Base-by-base conservation (phyloP, 2,888 invertebrate species). In the Platycheirus rosarum region DNA sequence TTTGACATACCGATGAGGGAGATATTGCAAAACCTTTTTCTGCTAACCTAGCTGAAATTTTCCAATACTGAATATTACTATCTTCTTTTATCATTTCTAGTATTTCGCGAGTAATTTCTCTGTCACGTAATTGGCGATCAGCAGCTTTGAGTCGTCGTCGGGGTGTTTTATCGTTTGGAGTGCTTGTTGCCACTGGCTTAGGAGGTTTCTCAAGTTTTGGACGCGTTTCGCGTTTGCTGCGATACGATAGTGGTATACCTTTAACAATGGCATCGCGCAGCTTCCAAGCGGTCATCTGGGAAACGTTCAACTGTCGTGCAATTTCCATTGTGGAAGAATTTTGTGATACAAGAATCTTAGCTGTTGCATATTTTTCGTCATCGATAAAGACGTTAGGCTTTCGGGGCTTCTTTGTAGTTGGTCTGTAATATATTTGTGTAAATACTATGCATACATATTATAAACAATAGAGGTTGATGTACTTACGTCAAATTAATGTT, bases 231-330 rank as follows among this genome's bases (percentile, higher is more conserved):
- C 89, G 88, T 79, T 88, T 88, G 73, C 87, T 89, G 48, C 89
- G 90, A 87, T 90, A 90, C n/a, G 89, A 89, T 5, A 90, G 85
- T 18, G 90, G 89, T 46, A 90, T 86, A 18, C 90, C 90, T 86
- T 90, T 90, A 8, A 90, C 85, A 74, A 90, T 90, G 80, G 90
- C 89, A 85, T 90, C 90, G 14, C 90, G 87, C 65, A 90, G 85
- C 85, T 90, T 90, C 90, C 90, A 90, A 40, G 90, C 90, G 20
- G 90, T 90, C 90, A 90, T 90, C 84, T 90, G 90, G 3, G 90
- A 90, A 16, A 90, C 90, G 79, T 90, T 90, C 14, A 90, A 69
- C 1, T 88, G 88, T n/a, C 89, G 86, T 0, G 90, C 90, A 20
- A 90, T 89, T 84, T 90, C 90, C 89, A 90, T 89, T 26, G 90